These are phyloP conservation scores for Athetis lepigone DNA, from an alignment of 2,888 invertebrate species.

Conservation along the genomic window DNA sequence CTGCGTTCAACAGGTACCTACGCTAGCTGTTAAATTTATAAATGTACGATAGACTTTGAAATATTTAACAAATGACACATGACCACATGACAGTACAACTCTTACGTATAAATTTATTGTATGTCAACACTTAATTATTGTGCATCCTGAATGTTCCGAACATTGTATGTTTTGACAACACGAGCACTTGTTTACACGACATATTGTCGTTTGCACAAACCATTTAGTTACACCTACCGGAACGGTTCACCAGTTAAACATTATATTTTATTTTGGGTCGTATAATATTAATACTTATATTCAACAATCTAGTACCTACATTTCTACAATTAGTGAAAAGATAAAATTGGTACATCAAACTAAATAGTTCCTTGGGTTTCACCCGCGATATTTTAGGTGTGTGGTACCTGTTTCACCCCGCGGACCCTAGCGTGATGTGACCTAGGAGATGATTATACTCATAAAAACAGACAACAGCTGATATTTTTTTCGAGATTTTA, in stretches of 20 bases:
- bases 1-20: slow-evolving; percentile 38
- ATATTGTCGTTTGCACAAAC: neutral
- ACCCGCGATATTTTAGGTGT: too few species aligned
- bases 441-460: too few species aligned
- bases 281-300: too few species aligned
- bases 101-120: slow-evolving; percentile 10
- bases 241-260: neutral
- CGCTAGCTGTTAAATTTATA: slow-evolving; percentile 23
- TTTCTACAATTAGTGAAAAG: too few species aligned
- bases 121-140: neutral
- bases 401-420: too few species aligned
- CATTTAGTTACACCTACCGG: neutral
- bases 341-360: too few species aligned
- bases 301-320: too few species aligned
- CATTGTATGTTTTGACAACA: slow-evolving; percentile 9
- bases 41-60: slow-evolving; percentile 29
- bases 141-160: slow-evolving; percentile 4
- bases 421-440: too few species aligned
- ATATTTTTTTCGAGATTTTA: too few species aligned
- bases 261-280: too few species aligned
- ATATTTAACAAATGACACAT: slow-evolving; percentile 4
- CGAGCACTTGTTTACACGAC: neutral
- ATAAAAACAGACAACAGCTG: too few species aligned
- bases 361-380: too few species aligned
- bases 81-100: neutral